Evolutionary conservation across 2,888 invertebrate genomes (phyloP).

Genomic region (Stomorhina lunata): DNA sequence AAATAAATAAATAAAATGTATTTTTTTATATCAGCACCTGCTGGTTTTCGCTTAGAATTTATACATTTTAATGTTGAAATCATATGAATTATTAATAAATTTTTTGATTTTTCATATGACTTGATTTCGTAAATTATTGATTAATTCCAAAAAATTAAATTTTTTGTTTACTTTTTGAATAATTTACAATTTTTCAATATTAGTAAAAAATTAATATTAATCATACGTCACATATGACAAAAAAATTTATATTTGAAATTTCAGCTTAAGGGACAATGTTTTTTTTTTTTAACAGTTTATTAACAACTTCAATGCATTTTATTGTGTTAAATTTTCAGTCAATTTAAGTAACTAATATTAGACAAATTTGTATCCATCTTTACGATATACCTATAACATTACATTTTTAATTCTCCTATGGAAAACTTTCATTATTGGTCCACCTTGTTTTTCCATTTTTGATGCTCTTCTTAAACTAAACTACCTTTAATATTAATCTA

Average conservation of each 20-base stretch:
- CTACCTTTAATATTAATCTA: too few relatives aligned
- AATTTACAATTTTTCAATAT: neutral
- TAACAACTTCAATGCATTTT: too few relatives aligned
- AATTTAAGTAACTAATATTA: too few relatives aligned
- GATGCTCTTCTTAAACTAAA: too few relatives aligned
- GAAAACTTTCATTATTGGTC: too few relatives aligned
- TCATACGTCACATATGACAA: neutral
- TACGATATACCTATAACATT: too few relatives aligned
- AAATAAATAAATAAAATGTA: neutral
- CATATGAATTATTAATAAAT: neutral
- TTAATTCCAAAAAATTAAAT: neutral
- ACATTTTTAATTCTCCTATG: too few relatives aligned
- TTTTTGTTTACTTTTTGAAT: neutral
- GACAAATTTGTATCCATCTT: too few relatives aligned
- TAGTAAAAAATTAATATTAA: constrained; percentile 4
- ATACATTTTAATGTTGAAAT: neutral
- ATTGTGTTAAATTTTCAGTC: too few relatives aligned
- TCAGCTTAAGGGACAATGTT: too few relatives aligned
- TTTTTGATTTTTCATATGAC: neutral
- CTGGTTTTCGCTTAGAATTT: neutral
- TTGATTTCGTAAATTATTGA: neutral
- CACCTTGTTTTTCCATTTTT: too few relatives aligned
- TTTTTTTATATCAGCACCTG: neutral
- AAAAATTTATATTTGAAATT: neutral
- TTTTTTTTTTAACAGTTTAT: too few relatives aligned